Evolutionary conservation across 2,113 vertebrate genomes (phyloP), one percentile per base, ranked within the genome.

Genomic region (Cryptomyrus ogoouensis): DNA sequence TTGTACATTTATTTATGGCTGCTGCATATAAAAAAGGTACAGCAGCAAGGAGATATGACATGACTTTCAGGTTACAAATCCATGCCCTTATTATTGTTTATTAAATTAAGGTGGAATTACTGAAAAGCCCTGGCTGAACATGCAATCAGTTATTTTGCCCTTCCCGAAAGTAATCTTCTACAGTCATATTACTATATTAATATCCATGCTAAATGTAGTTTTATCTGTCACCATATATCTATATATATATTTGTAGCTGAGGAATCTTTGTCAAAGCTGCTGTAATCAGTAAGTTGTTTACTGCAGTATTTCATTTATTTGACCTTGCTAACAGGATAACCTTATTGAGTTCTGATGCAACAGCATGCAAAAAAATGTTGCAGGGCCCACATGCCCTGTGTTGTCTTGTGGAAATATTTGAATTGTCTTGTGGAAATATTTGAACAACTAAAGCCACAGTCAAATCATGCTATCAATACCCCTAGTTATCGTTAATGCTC

Each of bases 261-360:
- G 46, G 74, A 87, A 87, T 87, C 15, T 39, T 87, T 87, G 10
- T 35, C 50, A 87, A 53, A 35, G 85, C 85, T 35, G 50, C 49
- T 56, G 15, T 87, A 87, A 53, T 87, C 50, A 53, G 85, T 87
- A 52, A 52, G 49, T 47, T 87, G 85, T 87, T 56, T 87, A 52
- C 44, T 47, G 46, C n/a, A 47, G 85, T 31, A 56, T 53, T 87
- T 52, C 85, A 21, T 53, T 53, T 39, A 52, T 17, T 87, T 87
- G 85, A 87, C 85, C 50, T 87, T 53, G 85, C 85, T 87, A 52
- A 31, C 5, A 39, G 85, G 49, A 35, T 56, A 87, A 87, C 85
- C 85, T 80, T n/a, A 53, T 53, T n/a, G 49, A 53, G 49, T 35
- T 12, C 85, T 87, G 85, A 87, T 87, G 85, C 85, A 87, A 87